These are phyloP conservation scores for Pyralis farinalis DNA, from an alignment of 2,888 invertebrate species.

Conservation along the genomic window DNA sequence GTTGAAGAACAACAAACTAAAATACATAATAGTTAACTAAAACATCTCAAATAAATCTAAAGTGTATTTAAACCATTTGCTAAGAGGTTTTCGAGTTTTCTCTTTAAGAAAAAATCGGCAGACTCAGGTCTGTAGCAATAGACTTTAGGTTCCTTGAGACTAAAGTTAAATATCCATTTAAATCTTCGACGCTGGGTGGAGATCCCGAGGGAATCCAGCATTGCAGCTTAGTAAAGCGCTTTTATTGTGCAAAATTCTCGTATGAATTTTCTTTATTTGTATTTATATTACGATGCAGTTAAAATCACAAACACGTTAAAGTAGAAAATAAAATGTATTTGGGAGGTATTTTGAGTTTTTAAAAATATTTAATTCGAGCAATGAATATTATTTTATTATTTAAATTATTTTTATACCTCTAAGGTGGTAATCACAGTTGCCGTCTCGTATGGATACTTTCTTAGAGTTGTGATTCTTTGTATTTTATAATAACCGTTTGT, in stretches of 20 bases:
- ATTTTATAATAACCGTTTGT: too few species aligned
- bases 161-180: constrained; percentile 80
- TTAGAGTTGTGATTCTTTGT: too few species aligned
- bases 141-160: constrained; percentile 74
- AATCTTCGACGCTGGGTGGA: constrained; percentile 62
- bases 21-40: constrained; percentile 24
- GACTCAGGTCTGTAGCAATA: constrained; percentile 59
- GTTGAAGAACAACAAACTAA: constrained; percentile 8
- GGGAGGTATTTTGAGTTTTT: too few species aligned
- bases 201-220: constrained; percentile 53
- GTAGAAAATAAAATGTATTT: too few species aligned
- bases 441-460: too few species aligned
- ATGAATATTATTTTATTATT: too few species aligned
- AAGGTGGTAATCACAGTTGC: too few species aligned
- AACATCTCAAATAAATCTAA: constrained; percentile 40
- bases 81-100: constrained; percentile 66
- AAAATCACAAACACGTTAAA: too few species aligned
- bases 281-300: not conserved
- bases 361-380: too few species aligned
- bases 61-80: constrained; percentile 69
- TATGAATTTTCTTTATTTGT: not conserved
- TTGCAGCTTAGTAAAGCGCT: constrained; percentile 54
- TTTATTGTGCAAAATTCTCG: constrained; percentile 16
- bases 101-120: constrained; percentile 40
- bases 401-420: too few species aligned